These are phyloP conservation scores for Hapalemur alaotrensis DNA, from an alignment of 2,797 vertebrate genomes.

Conservation along the genomic window DNA sequence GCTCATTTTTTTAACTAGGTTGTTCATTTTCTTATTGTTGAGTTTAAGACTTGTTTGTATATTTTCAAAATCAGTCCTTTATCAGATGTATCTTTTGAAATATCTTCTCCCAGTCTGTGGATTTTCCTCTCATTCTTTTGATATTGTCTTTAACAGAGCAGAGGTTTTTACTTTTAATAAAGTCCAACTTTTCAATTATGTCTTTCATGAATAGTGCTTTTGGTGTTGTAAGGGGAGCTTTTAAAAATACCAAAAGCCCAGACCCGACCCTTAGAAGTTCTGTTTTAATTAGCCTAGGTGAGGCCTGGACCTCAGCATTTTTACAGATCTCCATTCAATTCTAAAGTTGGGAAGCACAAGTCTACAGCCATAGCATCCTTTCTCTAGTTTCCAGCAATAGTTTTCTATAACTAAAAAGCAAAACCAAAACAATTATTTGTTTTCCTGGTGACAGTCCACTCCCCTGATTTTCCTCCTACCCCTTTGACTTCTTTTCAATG, in stretches of 20 bases:
- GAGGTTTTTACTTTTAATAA: constrained; percentile 4
- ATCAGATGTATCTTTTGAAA: background rate
- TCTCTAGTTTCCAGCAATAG: constrained; percentile 2
- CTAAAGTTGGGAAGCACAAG: background rate
- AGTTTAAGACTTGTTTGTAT: background rate
- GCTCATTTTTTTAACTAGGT: background rate
- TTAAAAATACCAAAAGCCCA: background rate
- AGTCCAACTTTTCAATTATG: background rate
- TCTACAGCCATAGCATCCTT: background rate
- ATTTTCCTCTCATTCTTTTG: constrained; percentile 18
- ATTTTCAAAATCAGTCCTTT: background rate
- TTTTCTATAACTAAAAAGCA: constrained; percentile 17
- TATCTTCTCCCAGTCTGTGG: background rate
- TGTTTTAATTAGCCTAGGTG: constrained; percentile 21
- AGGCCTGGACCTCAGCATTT: background rate
- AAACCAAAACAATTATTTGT: background rate
- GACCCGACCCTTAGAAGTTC: background rate
- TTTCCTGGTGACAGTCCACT: background rate
- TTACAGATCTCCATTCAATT: constrained; percentile 3
- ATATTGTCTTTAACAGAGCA: background rate
- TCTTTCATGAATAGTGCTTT: background rate
- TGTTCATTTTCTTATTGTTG: background rate
- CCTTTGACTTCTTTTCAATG: background rate
- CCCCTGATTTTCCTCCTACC: background rate
- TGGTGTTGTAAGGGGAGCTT: background rate